A percentile compares a stretch with the other conserved stretches of the same genome.
These are phyloP conservation scores for Procambarus virginalis DNA, from an alignment of 1,140 invertebrate species.

Conservation along the genomic window DNA sequence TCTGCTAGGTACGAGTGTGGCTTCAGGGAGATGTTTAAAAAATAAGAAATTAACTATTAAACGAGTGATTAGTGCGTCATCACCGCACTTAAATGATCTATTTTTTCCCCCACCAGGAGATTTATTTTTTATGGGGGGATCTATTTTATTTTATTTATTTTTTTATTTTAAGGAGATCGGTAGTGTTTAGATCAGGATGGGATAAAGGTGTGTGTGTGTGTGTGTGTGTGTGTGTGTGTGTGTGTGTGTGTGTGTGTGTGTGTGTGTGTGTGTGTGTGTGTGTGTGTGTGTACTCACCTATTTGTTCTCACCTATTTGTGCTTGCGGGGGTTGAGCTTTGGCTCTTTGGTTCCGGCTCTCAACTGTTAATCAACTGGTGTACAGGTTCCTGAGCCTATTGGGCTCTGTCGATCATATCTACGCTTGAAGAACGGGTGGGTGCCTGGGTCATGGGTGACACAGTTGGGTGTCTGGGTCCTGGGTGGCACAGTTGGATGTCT, in stretches of 20 bases:
- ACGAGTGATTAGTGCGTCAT: constrained; percentile 21
- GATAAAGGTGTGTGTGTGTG: neutral
- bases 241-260: neutral
- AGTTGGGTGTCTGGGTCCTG: no score
- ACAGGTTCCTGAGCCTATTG: no score
- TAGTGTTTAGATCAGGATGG: neutral
- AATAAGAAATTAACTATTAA: constrained; percentile 26
- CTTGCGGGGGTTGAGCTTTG: no score
- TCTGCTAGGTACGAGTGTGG: neutral
- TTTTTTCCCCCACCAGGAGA: neutral
- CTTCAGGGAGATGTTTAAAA: neutral
- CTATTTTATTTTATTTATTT: neutral
- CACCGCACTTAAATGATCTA: neutral
- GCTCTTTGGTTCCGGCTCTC: no score
- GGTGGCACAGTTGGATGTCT: no score
- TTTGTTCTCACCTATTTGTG: no score
- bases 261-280: no score
- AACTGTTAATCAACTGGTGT: no score
- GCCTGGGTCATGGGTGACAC: no score
- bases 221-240: neutral
- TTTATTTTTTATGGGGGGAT: neutral
- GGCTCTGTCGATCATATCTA: no score
- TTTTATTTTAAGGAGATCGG: neutral
- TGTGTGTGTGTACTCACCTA: no score
- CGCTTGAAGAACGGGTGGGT: no score